These are phyloP conservation scores for Thera britannica DNA, from an alignment of 2,888 invertebrate species.

Conservation along the genomic window DNA sequence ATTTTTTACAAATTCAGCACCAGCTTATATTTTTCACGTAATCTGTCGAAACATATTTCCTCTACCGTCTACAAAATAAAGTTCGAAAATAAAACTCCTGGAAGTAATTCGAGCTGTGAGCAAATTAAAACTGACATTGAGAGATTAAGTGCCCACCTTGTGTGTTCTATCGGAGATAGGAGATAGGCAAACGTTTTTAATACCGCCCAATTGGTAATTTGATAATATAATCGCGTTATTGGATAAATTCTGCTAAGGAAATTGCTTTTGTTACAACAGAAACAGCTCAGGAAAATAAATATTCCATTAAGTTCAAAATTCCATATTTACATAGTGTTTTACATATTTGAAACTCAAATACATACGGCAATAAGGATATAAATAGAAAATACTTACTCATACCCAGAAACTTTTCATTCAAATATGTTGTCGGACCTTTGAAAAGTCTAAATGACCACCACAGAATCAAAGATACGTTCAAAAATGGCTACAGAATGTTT, in stretches of 20 bases:
- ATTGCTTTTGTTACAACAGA: constrained; percentile 3
- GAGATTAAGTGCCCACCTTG: constrained; percentile 77
- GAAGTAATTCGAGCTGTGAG: constrained; percentile 78
- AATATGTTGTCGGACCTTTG: background rate
- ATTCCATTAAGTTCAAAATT: background rate
- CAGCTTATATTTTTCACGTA: constrained; percentile 58
- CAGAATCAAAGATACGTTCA: constrained; percentile 27
- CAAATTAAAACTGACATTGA: constrained; percentile 84
- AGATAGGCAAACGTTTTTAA: constrained; percentile 51
- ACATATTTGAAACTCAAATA: background rate
- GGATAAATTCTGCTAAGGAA: constrained; percentile 36
- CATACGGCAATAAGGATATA: background rate
- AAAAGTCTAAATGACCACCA: constrained; percentile 16
- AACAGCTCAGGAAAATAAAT: background rate
- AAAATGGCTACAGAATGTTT: constrained; percentile 32
- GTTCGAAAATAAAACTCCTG: constrained; percentile 78
- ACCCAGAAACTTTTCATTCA: constrained; percentile 1
- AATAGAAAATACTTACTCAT: background rate
- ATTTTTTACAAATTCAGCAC: constrained; percentile 51
- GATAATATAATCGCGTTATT: constrained; percentile 50
- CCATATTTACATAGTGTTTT: no score
- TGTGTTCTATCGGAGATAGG: constrained; percentile 58
- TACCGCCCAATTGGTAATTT: constrained; percentile 53
- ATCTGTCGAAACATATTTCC: constrained; percentile 76
- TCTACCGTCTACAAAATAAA: constrained; percentile 63